Percentiles rank a stretch among this genome's conserved stretches.
Evolutionary conservation across 2,113 vertebrate species (phyloP).

Genomic region (Oncorhynchus keta): DNA sequence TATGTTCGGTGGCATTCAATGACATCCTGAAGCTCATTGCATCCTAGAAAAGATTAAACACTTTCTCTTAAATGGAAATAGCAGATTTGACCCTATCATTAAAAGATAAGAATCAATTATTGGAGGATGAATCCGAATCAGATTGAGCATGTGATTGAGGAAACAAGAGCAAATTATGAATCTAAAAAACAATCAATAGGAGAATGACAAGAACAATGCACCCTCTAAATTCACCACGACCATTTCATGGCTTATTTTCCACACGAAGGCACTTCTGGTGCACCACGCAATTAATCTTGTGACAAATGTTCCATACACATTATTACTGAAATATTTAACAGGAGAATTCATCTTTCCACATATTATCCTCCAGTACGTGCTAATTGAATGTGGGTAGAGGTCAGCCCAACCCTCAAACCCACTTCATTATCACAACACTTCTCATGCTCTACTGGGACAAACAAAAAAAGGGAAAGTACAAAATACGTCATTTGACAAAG

Average conservation of each 20-base stretch:
- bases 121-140: background rate
- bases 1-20: too few relatives aligned
- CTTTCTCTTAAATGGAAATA: background rate
- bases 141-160: background rate
- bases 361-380: background rate
- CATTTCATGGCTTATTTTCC: background rate
- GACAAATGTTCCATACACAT: background rate
- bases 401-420: background rate
- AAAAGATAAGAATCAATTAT: background rate
- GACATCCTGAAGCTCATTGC: too few relatives aligned
- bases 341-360: background rate
- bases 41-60: background rate
- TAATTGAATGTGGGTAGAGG: conserved; percentile 9
- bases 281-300: conserved; percentile 4
- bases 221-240: background rate
- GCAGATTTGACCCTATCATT: background rate
- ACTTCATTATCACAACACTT: background rate
- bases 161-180: background rate
- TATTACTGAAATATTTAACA: conserved; percentile 3
- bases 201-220: background rate
- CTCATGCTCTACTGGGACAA: background rate
- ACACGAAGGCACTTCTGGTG: background rate
- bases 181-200: background rate
- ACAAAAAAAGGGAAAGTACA: background rate
- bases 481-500: background rate